phyloP scores from a whole-genome alignment of 64 coral and sea anemone genomes.

The Montipora sp. region DNA sequence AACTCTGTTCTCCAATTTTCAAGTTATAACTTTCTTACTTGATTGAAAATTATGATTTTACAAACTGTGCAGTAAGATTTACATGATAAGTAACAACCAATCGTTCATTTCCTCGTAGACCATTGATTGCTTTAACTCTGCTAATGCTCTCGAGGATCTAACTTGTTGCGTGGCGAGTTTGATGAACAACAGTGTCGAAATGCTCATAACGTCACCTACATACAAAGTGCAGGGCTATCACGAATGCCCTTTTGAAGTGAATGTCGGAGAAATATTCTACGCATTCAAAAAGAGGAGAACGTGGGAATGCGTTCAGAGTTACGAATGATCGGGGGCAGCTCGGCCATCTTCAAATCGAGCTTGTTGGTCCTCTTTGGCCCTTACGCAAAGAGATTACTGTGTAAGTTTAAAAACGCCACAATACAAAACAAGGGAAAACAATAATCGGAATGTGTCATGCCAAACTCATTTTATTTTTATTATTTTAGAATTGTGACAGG shows the following conservation, averaged over 20 bases:
- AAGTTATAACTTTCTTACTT: too few relatives aligned
- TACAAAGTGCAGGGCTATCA: too few relatives aligned
- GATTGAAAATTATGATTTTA: too few relatives aligned
- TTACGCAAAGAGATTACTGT: conserved; percentile 14
- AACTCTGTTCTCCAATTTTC: too few relatives aligned
- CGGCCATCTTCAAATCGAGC: conserved; percentile 34
- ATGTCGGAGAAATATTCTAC: conserved; percentile 22
- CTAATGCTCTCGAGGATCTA: too few relatives aligned
- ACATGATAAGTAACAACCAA: too few relatives aligned
- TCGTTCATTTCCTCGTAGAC: too few relatives aligned
- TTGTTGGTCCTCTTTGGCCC: conserved; percentile 41
- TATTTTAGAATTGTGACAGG: conserved; percentile 20
- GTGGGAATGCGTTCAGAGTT: conserved; percentile 37
- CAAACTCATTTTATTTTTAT: conserved; percentile 18
- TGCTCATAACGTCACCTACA: too few relatives aligned
- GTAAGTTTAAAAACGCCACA: conserved; percentile 22
- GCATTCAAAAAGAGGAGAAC: conserved; percentile 26
- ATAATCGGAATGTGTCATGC: conserved; percentile 2
- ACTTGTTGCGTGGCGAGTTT: too few relatives aligned
- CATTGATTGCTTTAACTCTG: too few relatives aligned
- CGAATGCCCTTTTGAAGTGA: neutral
- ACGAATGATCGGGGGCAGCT: conserved; percentile 37
- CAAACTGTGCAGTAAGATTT: too few relatives aligned
- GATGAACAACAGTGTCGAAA: too few relatives aligned
- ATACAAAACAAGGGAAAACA: neutral